Conservation (phyloP, 2,888 invertebrate species). For the Eupithecia subfuscata region DNA sequence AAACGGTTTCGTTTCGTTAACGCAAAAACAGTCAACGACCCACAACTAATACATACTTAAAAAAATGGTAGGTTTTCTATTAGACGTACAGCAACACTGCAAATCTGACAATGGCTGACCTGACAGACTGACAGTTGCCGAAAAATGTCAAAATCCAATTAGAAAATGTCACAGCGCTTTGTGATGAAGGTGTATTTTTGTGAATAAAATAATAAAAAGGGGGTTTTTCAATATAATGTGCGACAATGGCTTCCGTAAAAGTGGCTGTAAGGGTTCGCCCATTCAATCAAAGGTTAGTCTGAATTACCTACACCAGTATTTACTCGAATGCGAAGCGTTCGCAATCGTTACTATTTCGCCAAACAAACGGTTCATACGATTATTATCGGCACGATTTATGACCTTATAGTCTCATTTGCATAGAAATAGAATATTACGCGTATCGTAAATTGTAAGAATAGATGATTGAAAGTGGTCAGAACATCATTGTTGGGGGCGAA, state of each 20-base stretch:
- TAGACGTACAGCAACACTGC: no score
- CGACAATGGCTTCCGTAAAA: constrained; percentile 94
- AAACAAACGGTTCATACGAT: constrained; percentile 47
- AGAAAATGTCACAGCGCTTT: constrained; percentile 68
- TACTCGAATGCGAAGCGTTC: constrained; percentile 47
- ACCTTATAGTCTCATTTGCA: constrained; percentile 17
- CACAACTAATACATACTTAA: no score
- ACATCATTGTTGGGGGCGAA: constrained; percentile 63
- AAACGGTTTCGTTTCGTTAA: no score
- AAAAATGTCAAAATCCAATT: constrained; percentile 40
- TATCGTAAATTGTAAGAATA: not conserved
- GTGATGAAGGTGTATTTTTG: constrained; percentile 65
- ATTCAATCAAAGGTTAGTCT: constrained; percentile 91
- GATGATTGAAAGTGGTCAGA: constrained; percentile 3
- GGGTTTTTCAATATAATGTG: constrained; percentile 78
- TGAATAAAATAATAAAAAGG: constrained; percentile 64
- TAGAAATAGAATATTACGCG: constrained; percentile 11
- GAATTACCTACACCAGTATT: constrained; percentile 12
- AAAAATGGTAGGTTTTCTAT: no score
- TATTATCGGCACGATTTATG: constrained; percentile 45
- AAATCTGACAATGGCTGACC: not conserved
- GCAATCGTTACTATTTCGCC: constrained; percentile 48
- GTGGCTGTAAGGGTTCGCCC: constrained; percentile 96
- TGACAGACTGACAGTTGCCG: not conserved
- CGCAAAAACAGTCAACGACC: no score